Percentiles rank a stretch among this genome's conserved stretches.
These are phyloP conservation scores for Leptoteleia sp. DNA, from an alignment of 1,140 invertebrate genomes.

Conservation along the genomic window DNA sequence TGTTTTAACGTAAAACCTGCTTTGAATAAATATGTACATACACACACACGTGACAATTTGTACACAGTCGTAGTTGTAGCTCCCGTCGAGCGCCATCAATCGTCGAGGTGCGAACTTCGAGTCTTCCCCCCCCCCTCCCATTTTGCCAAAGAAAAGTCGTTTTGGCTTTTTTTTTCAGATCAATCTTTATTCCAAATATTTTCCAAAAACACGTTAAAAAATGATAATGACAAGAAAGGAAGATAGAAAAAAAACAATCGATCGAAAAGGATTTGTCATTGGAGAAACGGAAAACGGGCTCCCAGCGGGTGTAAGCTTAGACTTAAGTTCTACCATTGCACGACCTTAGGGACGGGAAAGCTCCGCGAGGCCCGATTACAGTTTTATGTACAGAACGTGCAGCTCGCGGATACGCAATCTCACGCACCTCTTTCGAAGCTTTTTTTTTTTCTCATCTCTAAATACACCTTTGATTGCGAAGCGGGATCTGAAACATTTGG, in stretches of 20 bases:
- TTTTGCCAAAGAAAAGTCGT: constrained; percentile 19
- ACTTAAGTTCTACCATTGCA: constrained; percentile 73
- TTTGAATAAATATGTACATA: constrained; percentile 67
- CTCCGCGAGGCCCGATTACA: constrained; percentile 30
- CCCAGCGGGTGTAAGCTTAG: constrained; percentile 13
- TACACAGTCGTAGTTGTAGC: constrained; percentile 57
- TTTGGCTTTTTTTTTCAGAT: constrained; percentile 25
- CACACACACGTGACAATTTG: constrained; percentile 65
- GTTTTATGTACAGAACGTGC: constrained; percentile 25
- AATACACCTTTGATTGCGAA: constrained; percentile 34
- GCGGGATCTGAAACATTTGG: constrained; percentile 8
- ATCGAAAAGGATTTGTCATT: neutral
- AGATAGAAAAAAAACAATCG: neutral
- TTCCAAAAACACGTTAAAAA: neutral
- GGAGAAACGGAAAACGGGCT: constrained; percentile 3
- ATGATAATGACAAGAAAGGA: constrained; percentile 2
- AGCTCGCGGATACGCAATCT: constrained; percentile 11
- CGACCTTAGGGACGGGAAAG: constrained; percentile 69
- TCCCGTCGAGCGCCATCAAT: constrained; percentile 36
- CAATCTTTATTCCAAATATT: constrained; percentile 18
- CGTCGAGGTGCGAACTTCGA: constrained; percentile 33
- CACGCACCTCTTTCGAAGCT: constrained; percentile 11
- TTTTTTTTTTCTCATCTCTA: constrained; percentile 17
- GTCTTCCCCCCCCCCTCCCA: constrained; percentile 3
- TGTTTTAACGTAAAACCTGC: constrained; percentile 43